These are phyloP conservation scores for Euglossa dilemma DNA, from an alignment of 1,140 invertebrate genomes.

Conservation along the genomic window DNA sequence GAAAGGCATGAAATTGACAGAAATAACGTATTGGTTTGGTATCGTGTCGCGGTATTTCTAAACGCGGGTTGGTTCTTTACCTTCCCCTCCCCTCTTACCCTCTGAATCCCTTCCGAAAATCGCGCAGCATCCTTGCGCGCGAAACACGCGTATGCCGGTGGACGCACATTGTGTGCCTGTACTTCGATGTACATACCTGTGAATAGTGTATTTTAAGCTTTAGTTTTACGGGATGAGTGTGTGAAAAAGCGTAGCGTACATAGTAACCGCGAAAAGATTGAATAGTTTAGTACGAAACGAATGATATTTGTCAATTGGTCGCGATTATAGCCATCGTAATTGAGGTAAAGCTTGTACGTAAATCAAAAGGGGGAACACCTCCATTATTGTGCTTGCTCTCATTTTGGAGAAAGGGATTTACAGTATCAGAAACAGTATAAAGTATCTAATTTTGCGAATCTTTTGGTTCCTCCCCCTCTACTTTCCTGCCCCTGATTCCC, in stretches of 20 bases:
- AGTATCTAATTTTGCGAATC: conserved; percentile 24
- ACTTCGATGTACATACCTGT: conserved; percentile 74
- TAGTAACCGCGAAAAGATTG: background rate
- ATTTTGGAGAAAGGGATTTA: background rate
- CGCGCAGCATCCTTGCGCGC: conserved; percentile 74
- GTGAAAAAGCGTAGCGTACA: conserved; percentile 31
- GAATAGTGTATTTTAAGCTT: conserved; percentile 76
- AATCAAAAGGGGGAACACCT: background rate
- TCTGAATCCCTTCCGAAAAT: conserved; percentile 54
- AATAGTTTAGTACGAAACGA: background rate
- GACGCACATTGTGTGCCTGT: conserved; percentile 67
- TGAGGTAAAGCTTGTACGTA: conserved; percentile 17
- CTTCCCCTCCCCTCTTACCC: background rate
- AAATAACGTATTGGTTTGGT: conserved; percentile 33
- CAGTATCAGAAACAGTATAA: background rate
- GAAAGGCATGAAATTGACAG: conserved; percentile 39
- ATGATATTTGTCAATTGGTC: conserved; percentile 4
- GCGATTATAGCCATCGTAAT: background rate
- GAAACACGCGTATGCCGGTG: conserved; percentile 74
- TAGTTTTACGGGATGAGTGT: conserved; percentile 63
- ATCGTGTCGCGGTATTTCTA: conserved; percentile 44
- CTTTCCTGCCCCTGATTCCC: conserved; percentile 30
- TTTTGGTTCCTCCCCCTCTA: conserved; percentile 13
- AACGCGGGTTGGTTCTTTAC: conserved; percentile 47
- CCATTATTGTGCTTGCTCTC: background rate